Conservation (phyloP, 2,888 invertebrate genomes). For the Latheticus oryzae region DNA sequence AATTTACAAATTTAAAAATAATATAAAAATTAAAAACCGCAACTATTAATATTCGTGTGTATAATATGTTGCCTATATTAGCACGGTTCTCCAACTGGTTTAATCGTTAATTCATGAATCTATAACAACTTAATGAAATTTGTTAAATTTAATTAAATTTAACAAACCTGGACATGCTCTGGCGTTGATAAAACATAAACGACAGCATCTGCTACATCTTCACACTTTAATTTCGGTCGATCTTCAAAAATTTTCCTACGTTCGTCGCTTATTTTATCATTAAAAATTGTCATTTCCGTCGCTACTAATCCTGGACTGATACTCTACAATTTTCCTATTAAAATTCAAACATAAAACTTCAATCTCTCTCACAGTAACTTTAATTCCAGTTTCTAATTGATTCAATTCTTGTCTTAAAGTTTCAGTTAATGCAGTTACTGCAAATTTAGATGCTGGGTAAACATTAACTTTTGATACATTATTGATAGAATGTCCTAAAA, state of each 20-base stretch:
- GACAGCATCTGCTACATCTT: too few species aligned
- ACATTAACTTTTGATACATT: conserved; percentile 44
- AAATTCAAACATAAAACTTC: not conserved
- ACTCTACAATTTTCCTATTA: not conserved
- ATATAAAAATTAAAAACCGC: too few species aligned
- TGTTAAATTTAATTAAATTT: too few species aligned
- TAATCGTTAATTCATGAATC: not conserved
- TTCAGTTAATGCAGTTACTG: conserved; percentile 51
- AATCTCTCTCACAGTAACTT: conserved; percentile 48
- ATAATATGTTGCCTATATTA: too few species aligned
- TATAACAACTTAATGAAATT: not conserved
- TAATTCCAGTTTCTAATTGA: conserved; percentile 43
- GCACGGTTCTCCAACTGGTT: not conserved
- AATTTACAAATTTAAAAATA: too few species aligned
- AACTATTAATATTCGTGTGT: too few species aligned
- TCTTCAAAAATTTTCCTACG: not conserved
- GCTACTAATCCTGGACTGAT: conserved; percentile 8
- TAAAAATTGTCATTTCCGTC: not conserved
- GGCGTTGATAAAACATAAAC: too few species aligned
- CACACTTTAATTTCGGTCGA: conserved; percentile 3
- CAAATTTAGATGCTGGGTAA: conserved; percentile 51
- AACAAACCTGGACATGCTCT: too few species aligned
- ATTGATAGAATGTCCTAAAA: conserved; percentile 46
- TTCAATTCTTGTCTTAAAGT: conserved; percentile 49
- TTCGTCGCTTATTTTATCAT: not conserved